These are phyloP conservation scores for Siniperca undulata DNA, from an alignment of 2,797 vertebrate species.

Conservation along the genomic window DNA sequence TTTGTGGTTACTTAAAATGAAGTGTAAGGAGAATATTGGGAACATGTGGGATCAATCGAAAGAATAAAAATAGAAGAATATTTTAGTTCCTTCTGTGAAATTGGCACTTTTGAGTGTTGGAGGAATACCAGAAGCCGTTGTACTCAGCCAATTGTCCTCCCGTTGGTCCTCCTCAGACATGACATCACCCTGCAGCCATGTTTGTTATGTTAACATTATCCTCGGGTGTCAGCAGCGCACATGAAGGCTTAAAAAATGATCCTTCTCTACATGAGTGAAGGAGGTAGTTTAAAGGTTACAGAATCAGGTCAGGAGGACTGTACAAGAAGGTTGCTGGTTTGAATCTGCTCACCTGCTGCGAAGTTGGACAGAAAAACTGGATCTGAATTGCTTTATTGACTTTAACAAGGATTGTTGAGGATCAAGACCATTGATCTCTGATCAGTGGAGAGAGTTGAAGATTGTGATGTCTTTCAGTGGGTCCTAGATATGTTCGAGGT, in stretches of 20 bases:
- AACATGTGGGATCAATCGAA: slow-evolving; percentile 49
- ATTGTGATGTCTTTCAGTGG: neutral
- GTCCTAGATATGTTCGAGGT: neutral
- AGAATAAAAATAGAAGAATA: slow-evolving; percentile 43
- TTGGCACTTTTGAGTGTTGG: slow-evolving; percentile 26
- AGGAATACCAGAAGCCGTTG: slow-evolving; percentile 56
- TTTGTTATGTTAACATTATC: slow-evolving; percentile 84
- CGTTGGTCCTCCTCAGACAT: slow-evolving; percentile 84
- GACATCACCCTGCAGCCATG: slow-evolving; percentile 86
- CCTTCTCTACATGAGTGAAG: slow-evolving; percentile 2
- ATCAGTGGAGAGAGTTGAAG: neutral
- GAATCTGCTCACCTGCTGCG: slow-evolving; percentile 17
- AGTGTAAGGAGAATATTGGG: slow-evolving; percentile 13
- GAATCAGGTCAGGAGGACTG: neutral
- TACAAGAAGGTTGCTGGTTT: neutral
- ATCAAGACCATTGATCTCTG: neutral
- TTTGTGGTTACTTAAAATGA: slow-evolving; percentile 2
- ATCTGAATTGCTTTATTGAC: neutral
- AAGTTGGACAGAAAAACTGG: neutral
- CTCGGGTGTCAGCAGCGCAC: slow-evolving; percentile 78
- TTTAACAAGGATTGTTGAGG: neutral
- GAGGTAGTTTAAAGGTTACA: slow-evolving; percentile 31
- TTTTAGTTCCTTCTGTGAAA: slow-evolving; percentile 37
- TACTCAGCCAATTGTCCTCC: slow-evolving; percentile 47
- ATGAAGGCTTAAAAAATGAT: slow-evolving; percentile 39